These are phyloP conservation scores for Malacoraja senta DNA, from an alignment of 2,797 vertebrate genomes.

Conservation along the genomic window DNA sequence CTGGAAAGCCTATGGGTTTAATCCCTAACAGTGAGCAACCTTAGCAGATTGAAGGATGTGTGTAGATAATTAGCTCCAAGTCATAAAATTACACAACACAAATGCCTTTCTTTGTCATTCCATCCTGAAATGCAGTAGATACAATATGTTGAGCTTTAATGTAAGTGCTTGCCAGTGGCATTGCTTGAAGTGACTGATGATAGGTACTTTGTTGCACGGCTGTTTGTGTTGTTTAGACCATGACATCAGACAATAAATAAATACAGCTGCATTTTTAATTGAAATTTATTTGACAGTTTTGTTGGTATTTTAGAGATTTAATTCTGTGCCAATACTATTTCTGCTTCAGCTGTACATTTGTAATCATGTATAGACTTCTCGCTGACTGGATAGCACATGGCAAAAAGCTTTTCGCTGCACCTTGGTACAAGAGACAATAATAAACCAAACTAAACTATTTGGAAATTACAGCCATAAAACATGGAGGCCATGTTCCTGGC, in stretches of 20 bases:
- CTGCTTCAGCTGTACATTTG: not conserved
- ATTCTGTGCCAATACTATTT: not conserved
- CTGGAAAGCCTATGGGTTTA: not conserved
- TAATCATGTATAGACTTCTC: not conserved
- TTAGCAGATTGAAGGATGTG: not conserved
- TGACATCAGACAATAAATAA: not conserved
- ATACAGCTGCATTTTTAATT: not conserved
- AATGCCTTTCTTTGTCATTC: not conserved
- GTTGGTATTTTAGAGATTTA: not conserved
- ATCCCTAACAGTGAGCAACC: not conserved
- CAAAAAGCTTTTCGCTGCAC: too few relatives aligned
- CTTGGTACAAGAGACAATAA: too few relatives aligned
- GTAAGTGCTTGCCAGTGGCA: not conserved
- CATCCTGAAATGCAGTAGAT: not conserved
- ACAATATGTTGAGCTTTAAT: not conserved
- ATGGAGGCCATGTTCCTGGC: too few relatives aligned
- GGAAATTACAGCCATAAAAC: too few relatives aligned
- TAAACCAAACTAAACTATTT: too few relatives aligned
- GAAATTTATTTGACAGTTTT: not conserved
- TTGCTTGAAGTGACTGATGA: not conserved
- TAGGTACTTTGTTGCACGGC: not conserved
- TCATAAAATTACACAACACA: not conserved
- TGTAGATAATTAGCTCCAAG: not conserved
- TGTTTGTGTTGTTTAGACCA: not conserved
- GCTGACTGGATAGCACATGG: too few relatives aligned